A percentile compares a stretch with the other conserved stretches of the same genome.
Conservation (phyloP, 2,113 vertebrate species). For the Peucedramus taeniatus region DNA sequence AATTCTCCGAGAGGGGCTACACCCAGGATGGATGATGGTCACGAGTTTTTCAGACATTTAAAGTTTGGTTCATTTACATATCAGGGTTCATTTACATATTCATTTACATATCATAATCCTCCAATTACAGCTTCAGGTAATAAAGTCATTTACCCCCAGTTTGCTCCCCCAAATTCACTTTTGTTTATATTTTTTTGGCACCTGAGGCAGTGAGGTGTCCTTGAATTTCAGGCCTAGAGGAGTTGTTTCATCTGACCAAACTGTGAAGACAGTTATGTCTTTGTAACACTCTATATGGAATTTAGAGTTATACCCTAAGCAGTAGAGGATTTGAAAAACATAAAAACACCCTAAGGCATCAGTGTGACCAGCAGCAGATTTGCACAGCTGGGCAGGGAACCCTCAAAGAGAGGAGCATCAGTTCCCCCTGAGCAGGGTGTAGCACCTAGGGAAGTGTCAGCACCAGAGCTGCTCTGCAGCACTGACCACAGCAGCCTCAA, state of each 20-base stretch:
- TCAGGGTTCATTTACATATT: too few relatives aligned
- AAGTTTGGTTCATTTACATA: background rate
- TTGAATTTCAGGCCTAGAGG: background rate
- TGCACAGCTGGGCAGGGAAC: background rate
- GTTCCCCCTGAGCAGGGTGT: background rate
- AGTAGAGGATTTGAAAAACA: background rate
- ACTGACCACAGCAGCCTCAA: background rate
- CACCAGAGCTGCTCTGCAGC: background rate
- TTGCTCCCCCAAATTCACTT: background rate
- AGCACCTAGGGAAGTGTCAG: background rate
- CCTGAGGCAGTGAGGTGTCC: background rate
- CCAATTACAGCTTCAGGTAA: background rate
- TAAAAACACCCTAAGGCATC: background rate
- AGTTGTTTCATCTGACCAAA: background rate
- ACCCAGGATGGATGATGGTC: background rate
- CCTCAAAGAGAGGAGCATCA: background rate
- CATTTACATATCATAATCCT: background rate
- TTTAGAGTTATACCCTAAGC: background rate
- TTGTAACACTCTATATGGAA: background rate
- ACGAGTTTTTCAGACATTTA: background rate
- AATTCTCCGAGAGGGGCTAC: rapidly evolving
- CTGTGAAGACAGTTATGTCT: background rate
- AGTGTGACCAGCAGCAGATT: background rate
- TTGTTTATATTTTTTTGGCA: background rate
- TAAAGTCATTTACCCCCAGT: background rate